Percentiles rank a stretch among this genome's conserved stretches.
phyloP scores from a whole-genome alignment of 1,140 invertebrate species.

The Anthonomus grandis region DNA sequence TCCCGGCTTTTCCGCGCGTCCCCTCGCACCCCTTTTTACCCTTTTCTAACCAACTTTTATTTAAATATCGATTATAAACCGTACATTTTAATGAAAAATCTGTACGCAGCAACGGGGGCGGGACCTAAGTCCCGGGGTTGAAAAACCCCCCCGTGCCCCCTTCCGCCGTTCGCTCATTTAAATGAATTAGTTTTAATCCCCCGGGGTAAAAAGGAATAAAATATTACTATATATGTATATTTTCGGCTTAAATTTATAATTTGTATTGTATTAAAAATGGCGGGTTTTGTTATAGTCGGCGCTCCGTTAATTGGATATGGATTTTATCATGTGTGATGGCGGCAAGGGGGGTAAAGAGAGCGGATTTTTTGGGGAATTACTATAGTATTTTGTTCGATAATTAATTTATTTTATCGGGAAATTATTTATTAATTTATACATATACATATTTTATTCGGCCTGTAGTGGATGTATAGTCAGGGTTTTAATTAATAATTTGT shows the following conservation, averaged over 20 bases:
- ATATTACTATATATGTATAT: conserved; percentile 18
- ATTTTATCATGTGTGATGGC: no score
- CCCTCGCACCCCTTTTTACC: conserved; percentile 35
- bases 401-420: no score
- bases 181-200: conserved; percentile 31
- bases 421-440: no score
- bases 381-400: no score
- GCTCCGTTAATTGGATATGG: no score
- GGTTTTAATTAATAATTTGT: no score
- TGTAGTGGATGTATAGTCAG: no score
- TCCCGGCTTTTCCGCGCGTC: conserved; percentile 30
- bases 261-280: conserved; percentile 8
- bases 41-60: conserved; percentile 36
- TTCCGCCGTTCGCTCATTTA: conserved; percentile 13
- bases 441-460: no score
- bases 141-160: conserved; percentile 5
- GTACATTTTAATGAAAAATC: conserved; percentile 36
- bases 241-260: conserved; percentile 7
- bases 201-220: conserved; percentile 14
- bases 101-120: conserved; percentile 20
- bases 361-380: no score
- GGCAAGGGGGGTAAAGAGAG: no score
- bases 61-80: conserved; percentile 36
- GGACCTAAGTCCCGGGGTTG: conserved; percentile 1
- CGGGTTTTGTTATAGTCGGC: no score